phyloP scores from a whole-genome alignment of 2,113 vertebrate genomes.

The Anguilla rostrata region DNA sequence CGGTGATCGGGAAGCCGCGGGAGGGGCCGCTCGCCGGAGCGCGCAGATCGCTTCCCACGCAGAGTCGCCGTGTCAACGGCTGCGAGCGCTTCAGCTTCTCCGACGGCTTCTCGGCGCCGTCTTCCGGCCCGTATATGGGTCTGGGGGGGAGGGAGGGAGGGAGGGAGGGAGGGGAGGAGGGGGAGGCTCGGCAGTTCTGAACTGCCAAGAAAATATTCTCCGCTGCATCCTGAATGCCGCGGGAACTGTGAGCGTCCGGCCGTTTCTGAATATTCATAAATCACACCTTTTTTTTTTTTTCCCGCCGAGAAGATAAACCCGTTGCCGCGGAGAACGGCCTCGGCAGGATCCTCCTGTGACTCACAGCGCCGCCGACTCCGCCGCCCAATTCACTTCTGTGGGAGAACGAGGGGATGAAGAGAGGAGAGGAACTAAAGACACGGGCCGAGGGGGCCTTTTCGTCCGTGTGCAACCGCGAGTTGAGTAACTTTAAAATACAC shows the following conservation, averaged over 20 bases:
- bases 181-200: neutral
- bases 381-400: constrained; percentile 8
- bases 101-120: neutral
- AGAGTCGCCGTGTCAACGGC: constrained; percentile 20
- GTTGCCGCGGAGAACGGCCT: neutral
- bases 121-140: neutral
- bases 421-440: neutral
- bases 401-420: neutral
- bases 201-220: neutral
- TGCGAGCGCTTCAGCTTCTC: neutral
- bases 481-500: constrained; percentile 1
- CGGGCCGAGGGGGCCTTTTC: neutral
- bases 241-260: neutral
- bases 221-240: neutral
- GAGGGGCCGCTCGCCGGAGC: neutral
- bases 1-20: neutral
- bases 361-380: neutral
- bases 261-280: constrained; percentile 12
- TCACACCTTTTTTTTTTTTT: neutral
- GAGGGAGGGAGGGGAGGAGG: too few species aligned
- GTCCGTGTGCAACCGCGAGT: neutral
- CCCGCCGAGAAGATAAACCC: neutral
- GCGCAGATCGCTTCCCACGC: constrained; percentile 5
- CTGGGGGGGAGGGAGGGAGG: too few species aligned
- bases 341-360: neutral